Evolutionary conservation across 2,113 vertebrate species (phyloP), one percentile per base, ranked within the genome.

Genomic region (Urocitellus parryii): DNA sequence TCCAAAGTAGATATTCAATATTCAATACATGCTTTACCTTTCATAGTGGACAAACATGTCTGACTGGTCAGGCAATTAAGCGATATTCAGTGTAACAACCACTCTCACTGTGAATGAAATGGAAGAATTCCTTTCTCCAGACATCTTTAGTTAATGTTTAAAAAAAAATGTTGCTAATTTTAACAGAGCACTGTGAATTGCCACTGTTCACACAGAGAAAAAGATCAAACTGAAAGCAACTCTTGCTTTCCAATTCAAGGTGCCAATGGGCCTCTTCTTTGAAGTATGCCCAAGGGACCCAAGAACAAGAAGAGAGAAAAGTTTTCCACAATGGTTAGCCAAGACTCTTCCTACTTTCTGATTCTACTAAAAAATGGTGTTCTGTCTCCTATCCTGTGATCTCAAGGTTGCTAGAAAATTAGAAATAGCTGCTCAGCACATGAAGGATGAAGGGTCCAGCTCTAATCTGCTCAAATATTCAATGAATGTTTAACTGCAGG

Each of bases 401-500:
- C 45, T 81, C 81, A 92, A 78, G 90, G n/a, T 94, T 94, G 72
- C 53, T 86, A 74, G 68, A 89, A 97, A 96, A 95, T 95, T 90
- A 91, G 88, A 97, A 95, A 80, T 81, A 87, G 90, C 17, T 56
- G 74, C 72, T 93, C n/a, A 68, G 56, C 4, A 63, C 42, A 87
- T 53, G 39, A 86, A 94, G 56, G 34, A 89, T 87, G 63, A 96
- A 93, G 72, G 10, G 67, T 56, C 53, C 76, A 84, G 29, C 73
- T 90, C 39, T 85, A 78, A 63, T 53, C 70, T 91, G 58, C 24
- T 87, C 70, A 91, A 83, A 74, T 91, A 95, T 95, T 93, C 80
- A 82, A 68, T 95, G 94, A 97, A 89, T 96, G 91, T 87, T 93
- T 91, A 95, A 96, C 76, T 78, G 42, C 45, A 93, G 42, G 32